phyloP scores from a whole-genome alignment of 1,140 invertebrate genomes.

The Caerostris darwini region DNA sequence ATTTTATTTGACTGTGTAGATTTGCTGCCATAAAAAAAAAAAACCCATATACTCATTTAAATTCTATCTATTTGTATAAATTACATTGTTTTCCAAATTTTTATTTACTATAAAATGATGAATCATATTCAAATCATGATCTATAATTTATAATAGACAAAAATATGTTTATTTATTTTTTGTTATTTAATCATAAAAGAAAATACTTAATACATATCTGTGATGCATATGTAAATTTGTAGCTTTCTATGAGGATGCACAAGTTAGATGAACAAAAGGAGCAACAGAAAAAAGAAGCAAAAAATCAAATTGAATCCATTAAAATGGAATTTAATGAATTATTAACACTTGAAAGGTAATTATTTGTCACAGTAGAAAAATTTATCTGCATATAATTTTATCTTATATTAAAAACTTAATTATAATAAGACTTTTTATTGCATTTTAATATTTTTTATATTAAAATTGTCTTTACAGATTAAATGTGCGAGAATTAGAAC shows the following conservation, averaged over 20 bases:
- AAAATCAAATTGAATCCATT: conserved; percentile 82
- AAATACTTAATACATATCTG: too few species aligned
- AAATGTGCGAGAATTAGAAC: conserved; percentile 60
- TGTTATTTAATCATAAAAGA: too few species aligned
- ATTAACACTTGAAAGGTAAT: conserved; percentile 82
- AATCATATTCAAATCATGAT: too few species aligned
- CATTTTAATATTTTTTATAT: neutral
- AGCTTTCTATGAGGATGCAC: conserved; percentile 65
- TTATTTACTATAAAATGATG: neutral
- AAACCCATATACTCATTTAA: neutral
- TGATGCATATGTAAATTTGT: conserved; percentile 39
- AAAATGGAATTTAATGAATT: conserved; percentile 82
- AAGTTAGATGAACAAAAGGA: conserved; percentile 79
- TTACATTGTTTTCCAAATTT: neutral
- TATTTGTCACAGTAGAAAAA: neutral
- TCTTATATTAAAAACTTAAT: too few species aligned
- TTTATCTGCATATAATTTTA: neutral
- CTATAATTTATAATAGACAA: too few species aligned
- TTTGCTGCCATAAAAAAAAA: neutral
- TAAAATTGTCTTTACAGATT: neutral
- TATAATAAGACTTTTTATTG: neutral
- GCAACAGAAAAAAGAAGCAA: conserved; percentile 82
- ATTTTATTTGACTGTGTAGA: neutral
- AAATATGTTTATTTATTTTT: too few species aligned
- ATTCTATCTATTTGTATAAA: neutral